A percentile compares a stretch with the other conserved stretches of the same genome.
Conservation (phyloP, 1,140 invertebrate genomes). For the Lepidurus couesii region DNA sequence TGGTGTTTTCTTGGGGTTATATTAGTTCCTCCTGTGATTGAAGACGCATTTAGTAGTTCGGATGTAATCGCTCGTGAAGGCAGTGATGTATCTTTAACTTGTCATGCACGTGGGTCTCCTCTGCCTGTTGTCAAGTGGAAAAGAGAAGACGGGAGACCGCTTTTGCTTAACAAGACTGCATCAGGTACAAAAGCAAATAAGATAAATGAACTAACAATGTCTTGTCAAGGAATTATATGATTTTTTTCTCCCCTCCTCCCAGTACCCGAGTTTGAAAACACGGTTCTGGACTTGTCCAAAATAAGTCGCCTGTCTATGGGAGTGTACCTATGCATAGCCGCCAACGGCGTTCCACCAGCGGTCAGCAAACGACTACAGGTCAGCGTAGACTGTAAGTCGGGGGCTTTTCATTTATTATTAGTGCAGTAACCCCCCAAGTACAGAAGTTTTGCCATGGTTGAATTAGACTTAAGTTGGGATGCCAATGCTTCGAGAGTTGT, state of each 20-base stretch:
- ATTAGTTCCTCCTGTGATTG: conserved; percentile 83
- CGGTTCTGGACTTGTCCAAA: conserved; percentile 71
- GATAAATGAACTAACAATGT: neutral
- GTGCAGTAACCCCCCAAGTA: neutral
- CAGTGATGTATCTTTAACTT: conserved; percentile 77
- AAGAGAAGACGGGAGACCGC: conserved; percentile 51
- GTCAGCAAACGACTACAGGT: conserved; percentile 88
- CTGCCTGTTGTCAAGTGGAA: conserved; percentile 83
- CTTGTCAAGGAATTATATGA: neutral
- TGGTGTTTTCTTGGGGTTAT: conserved; percentile 1
- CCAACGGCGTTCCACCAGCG: conserved; percentile 51
- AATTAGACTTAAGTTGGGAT: neutral
- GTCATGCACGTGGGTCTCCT: conserved; percentile 82
- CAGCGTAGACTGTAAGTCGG: conserved; percentile 84
- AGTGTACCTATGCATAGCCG: conserved; percentile 79
- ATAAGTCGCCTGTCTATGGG: conserved; percentile 86
- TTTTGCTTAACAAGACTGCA: conserved; percentile 72
- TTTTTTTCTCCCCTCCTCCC: neutral
- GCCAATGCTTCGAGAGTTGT: neutral
- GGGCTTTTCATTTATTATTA: neutral
- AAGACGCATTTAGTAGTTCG: conserved; percentile 79
- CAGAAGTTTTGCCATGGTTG: neutral
- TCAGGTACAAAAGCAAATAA: conserved; percentile 54
- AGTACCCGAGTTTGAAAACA: conserved; percentile 77
- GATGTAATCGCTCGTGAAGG: conserved; percentile 86